These are phyloP conservation scores for Procambarus clarkii DNA, from an alignment of 1,140 invertebrate species.

Conservation along the genomic window DNA sequence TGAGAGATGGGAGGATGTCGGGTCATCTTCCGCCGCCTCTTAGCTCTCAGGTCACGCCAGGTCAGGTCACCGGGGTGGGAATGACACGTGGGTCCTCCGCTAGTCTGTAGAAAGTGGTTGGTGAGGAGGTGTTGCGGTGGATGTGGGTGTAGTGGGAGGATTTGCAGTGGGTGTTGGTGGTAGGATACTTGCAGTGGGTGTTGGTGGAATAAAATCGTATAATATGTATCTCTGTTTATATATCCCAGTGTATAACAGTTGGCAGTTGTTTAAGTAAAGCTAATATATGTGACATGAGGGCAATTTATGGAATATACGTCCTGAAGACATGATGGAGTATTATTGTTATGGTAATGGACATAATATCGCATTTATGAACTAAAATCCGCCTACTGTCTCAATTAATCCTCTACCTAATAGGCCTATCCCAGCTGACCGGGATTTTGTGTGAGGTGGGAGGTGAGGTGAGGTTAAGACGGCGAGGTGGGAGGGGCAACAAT, in stretches of 20 bases:
- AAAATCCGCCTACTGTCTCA: slow-evolving; percentile 30
- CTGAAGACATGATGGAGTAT: background rate
- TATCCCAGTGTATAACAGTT: too few relatives aligned
- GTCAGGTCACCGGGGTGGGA: background rate
- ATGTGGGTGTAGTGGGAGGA: background rate
- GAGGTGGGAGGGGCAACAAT: slow-evolving; percentile 41
- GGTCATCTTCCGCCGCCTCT: background rate
- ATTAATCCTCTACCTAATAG: slow-evolving; percentile 1
- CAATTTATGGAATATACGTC: background rate
- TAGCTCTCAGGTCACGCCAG: background rate
- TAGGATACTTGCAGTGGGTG: too few relatives aligned
- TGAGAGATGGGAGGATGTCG: background rate
- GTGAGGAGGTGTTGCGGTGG: too few relatives aligned
- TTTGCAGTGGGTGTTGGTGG: background rate
- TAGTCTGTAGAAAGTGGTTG: too few relatives aligned
- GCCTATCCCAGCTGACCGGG: slow-evolving; percentile 3
- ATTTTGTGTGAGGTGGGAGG: background rate
- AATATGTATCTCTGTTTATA: background rate
- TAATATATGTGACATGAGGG: background rate
- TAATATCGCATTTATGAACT: slow-evolving; percentile 27
- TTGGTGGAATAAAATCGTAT: too few relatives aligned
- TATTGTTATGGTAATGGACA: slow-evolving; percentile 5
- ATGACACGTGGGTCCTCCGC: background rate
- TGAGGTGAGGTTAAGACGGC: background rate
- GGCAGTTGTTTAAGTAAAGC: background rate